A percentile compares a stretch with the other conserved stretches of the same genome.
These are phyloP conservation scores for Macropodus opercularis DNA, from an alignment of 2,797 vertebrate species.

Conservation along the genomic window DNA sequence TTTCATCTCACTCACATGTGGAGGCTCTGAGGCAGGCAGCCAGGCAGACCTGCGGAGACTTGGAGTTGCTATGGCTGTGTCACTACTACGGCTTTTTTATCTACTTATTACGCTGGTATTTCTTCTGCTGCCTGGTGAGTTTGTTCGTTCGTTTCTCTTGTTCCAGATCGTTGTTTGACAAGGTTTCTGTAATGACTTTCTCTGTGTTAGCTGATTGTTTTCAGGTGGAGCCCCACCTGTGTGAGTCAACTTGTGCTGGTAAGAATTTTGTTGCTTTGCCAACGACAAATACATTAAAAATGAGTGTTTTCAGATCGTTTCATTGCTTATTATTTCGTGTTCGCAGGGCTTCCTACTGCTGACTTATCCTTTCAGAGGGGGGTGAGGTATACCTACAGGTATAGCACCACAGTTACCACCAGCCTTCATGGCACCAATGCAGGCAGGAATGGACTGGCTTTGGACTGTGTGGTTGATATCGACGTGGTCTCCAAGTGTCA, in stretches of 20 bases:
- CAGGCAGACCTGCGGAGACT: slow-evolving; percentile 55
- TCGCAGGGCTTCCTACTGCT: slow-evolving; percentile 45
- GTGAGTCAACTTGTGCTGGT: slow-evolving; percentile 73
- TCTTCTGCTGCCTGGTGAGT: slow-evolving; percentile 68
- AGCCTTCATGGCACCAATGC: slow-evolving; percentile 72
- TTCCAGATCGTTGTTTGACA: no score
- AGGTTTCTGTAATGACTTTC: slow-evolving; percentile 7
- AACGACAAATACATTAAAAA: neutral
- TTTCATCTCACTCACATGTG: slow-evolving; percentile 74
- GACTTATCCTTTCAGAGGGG: slow-evolving; percentile 68
- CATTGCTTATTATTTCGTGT: neutral
- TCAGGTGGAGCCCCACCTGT: slow-evolving; percentile 53
- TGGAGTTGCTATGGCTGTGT: slow-evolving; percentile 61
- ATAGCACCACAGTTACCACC: slow-evolving; percentile 79
- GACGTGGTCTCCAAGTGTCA: slow-evolving; percentile 83
- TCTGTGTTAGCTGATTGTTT: slow-evolving; percentile 51
- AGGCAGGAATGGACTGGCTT: slow-evolving; percentile 79
- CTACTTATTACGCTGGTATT: slow-evolving; percentile 44
- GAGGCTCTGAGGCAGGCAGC: slow-evolving; percentile 49
- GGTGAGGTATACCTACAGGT: slow-evolving; percentile 83
- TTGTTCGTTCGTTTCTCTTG: slow-evolving; percentile 3
- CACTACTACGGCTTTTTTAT: slow-evolving; percentile 46
- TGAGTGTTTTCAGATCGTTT: neutral
- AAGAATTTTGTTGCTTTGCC: slow-evolving; percentile 37
- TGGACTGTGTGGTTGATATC: slow-evolving; percentile 85